Evolutionary conservation across 2,888 invertebrate genomes (phyloP).

Genomic region (Pharmacophagus antenor): DNA sequence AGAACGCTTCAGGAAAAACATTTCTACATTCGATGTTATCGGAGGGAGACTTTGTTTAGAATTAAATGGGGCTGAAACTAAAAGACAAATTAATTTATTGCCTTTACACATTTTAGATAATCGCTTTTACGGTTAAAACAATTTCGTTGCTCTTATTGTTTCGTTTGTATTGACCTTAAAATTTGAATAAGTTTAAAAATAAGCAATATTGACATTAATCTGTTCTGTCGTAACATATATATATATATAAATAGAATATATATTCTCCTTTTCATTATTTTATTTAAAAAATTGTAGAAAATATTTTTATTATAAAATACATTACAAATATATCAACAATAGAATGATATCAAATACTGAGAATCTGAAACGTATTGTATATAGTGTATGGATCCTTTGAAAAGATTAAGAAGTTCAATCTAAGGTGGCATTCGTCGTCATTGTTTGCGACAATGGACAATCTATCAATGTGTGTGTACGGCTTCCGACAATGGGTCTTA

Average conservation of each 20-base stretch:
- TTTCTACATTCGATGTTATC: constrained; percentile 25
- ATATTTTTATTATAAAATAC: too few species aligned
- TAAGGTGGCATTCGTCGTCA: constrained; percentile 61
- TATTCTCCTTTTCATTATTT: background rate
- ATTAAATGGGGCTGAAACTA: constrained; percentile 38
- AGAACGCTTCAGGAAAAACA: constrained; percentile 25
- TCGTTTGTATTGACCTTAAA: background rate
- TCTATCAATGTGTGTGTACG: constrained; percentile 53
- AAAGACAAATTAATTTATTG: constrained; percentile 39
- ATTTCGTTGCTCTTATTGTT: background rate
- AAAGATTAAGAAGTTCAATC: constrained; percentile 54
- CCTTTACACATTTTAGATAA: constrained; percentile 3
- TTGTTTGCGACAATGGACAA: constrained; percentile 61
- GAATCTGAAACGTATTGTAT: background rate
- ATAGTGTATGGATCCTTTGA: constrained; percentile 29
- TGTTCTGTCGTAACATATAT: background rate
- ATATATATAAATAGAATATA: background rate
- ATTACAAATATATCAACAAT: too few species aligned
- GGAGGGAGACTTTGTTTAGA: constrained; percentile 30
- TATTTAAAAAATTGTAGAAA: background rate
- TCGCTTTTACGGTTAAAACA: background rate
- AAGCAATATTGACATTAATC: background rate
- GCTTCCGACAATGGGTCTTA: constrained; percentile 56
- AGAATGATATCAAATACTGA: too few species aligned
- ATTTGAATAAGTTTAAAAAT: background rate